Conservation (phyloP, 1,140 invertebrate species). For the Cyphomyrmex costatus region DNA sequence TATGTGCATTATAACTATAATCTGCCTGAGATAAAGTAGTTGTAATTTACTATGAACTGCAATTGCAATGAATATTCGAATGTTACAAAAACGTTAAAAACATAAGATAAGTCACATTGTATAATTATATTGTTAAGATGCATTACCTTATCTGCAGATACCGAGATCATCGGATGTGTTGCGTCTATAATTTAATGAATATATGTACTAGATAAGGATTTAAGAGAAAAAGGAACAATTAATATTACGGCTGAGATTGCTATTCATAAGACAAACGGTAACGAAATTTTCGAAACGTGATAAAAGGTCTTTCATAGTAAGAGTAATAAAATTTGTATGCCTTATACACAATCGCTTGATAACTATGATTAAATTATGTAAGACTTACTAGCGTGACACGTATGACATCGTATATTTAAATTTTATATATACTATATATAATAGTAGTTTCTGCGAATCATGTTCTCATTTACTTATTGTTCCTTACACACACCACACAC, state of each 20-base stretch:
- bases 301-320: conserved; percentile 73
- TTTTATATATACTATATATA: conserved; percentile 34
- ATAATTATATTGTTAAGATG: conserved; percentile 57
- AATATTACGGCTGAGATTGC: conserved; percentile 48
- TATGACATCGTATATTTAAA: conserved; percentile 33
- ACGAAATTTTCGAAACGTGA: conserved; percentile 70
- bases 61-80: conserved; percentile 66
- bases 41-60: conserved; percentile 65
- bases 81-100: conserved; percentile 56
- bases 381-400: conserved; percentile 30
- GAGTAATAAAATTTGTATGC: conserved; percentile 64
- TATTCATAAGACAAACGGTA: conserved; percentile 67
- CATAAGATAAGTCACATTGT: conserved; percentile 40
- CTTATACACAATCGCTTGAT: conserved; percentile 61
- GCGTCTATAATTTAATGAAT: conserved; percentile 58
- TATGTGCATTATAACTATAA: background rate
- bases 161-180: conserved; percentile 56
- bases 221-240: conserved; percentile 33
- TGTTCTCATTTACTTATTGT: conserved; percentile 53
- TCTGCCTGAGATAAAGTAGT: conserved; percentile 62
- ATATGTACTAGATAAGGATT: conserved; percentile 55
- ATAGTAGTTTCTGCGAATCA: conserved; percentile 36
- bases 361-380: conserved; percentile 54
- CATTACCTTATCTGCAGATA: conserved; percentile 40
- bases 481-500: too few relatives aligned